Conservation (phyloP, 1,140 invertebrate genomes). For the Adoxophyes honmai region DNA sequence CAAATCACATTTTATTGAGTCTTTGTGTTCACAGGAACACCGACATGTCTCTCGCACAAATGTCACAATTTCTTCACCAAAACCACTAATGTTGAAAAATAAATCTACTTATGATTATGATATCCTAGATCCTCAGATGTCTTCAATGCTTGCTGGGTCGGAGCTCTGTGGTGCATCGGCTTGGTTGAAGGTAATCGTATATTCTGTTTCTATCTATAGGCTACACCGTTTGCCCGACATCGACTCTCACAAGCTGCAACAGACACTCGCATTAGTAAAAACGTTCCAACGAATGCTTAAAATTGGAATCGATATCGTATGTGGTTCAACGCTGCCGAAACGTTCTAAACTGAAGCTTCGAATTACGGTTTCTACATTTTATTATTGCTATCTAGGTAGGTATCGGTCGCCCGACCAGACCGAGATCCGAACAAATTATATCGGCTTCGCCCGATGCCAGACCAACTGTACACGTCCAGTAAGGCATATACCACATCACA, state of each 20-base stretch:
- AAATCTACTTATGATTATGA: slow-evolving; percentile 55
- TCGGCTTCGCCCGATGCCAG: slow-evolving; percentile 35
- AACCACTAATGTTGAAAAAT: slow-evolving; percentile 57
- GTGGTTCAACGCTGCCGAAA: slow-evolving; percentile 26
- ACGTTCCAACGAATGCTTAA: slow-evolving; percentile 19
- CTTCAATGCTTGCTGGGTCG: slow-evolving; percentile 93
- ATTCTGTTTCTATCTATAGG: slow-evolving; percentile 76
- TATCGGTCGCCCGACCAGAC: slow-evolving; percentile 51
- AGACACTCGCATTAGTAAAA: slow-evolving; percentile 43
- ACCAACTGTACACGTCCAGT: slow-evolving; percentile 24
- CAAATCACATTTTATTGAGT: slow-evolving; percentile 65
- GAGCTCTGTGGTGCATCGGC: slow-evolving; percentile 79
- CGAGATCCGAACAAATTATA: slow-evolving; percentile 57
- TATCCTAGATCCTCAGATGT: slow-evolving; percentile 89
- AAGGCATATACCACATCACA: slow-evolving; percentile 28
- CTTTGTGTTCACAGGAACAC: slow-evolving; percentile 49
- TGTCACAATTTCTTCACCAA: slow-evolving; percentile 60
- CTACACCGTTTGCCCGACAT: slow-evolving; percentile 82
- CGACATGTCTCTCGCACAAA: slow-evolving; percentile 36
- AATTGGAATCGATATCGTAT: slow-evolving; percentile 21
- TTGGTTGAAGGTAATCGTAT: slow-evolving; percentile 39
- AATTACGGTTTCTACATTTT: slow-evolving; percentile 57
- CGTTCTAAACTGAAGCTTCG: slow-evolving; percentile 40
- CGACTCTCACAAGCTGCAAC: slow-evolving; percentile 89
- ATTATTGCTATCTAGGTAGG: slow-evolving; percentile 61